Evolutionary conservation across 2,888 invertebrate genomes (phyloP).

Genomic region (Arrhopalites spinosus): DNA sequence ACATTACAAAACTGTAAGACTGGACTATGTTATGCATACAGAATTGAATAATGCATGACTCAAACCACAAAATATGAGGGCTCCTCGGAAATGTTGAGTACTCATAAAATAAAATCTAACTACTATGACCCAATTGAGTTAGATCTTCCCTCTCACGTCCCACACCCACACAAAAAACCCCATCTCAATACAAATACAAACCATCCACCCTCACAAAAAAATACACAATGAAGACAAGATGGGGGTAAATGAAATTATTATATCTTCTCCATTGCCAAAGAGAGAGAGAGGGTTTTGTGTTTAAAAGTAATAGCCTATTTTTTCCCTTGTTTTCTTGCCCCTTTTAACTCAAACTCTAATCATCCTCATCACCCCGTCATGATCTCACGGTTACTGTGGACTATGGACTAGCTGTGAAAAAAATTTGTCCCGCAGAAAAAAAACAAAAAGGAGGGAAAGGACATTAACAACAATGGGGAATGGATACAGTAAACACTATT

Average conservation of each 20-base stretch:
- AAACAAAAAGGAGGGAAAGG: too few relatives aligned
- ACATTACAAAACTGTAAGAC: constrained; percentile 2
- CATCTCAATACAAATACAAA: neutral
- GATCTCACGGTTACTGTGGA: too few relatives aligned
- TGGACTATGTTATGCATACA: constrained; percentile 18
- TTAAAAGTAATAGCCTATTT: neutral
- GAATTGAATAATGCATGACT: constrained; percentile 35
- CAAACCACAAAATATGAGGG: constrained; percentile 29
- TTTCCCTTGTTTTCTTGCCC: neutral
- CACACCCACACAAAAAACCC: neutral
- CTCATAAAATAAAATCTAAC: constrained; percentile 37
- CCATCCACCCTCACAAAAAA: neutral
- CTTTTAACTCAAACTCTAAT: constrained; percentile 6
- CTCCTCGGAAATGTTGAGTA: constrained; percentile 31
- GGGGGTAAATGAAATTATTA: neutral
- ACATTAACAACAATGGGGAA: too few relatives aligned
- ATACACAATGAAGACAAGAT: neutral
- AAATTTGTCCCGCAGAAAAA: too few relatives aligned
- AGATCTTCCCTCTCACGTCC: constrained; percentile 12
- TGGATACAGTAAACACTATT: too few relatives aligned
- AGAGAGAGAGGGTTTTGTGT: neutral
- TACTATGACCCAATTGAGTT: constrained; percentile 36
- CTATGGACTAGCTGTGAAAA: too few relatives aligned
- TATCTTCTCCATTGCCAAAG: neutral
- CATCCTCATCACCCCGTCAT: neutral